phyloP scores from a whole-genome alignment of 2,797 vertebrate genomes.

The Neostethus bicornis region DNA sequence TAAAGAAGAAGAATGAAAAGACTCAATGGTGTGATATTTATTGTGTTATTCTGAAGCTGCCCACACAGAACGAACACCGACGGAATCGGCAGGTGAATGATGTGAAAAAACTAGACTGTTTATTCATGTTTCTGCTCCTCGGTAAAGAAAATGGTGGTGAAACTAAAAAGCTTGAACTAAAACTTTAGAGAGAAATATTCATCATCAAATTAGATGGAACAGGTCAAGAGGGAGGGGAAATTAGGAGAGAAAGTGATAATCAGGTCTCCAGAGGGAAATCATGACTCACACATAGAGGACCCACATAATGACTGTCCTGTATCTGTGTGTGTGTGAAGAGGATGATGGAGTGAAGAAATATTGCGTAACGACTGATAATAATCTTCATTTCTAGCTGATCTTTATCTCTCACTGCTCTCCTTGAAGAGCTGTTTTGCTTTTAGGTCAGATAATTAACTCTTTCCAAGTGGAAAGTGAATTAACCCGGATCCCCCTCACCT shows the following conservation, averaged over 20 bases:
- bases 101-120: constrained; percentile 24
- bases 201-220: constrained; percentile 41
- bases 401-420: constrained; percentile 18
- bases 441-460: constrained; percentile 59
- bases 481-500: constrained; percentile 29
- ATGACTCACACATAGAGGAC: constrained; percentile 59
- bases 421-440: constrained; percentile 35
- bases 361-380: constrained; percentile 53
- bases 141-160: constrained; percentile 6
- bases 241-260: constrained; percentile 54
- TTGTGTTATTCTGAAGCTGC: constrained; percentile 22
- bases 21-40: too few species aligned
- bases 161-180: constrained; percentile 26
- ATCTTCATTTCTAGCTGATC: constrained; percentile 40
- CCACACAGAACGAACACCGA: constrained; percentile 41
- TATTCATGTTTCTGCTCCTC: constrained; percentile 19
- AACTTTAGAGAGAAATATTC: constrained; percentile 46
- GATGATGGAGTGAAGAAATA: constrained; percentile 50
- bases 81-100: constrained; percentile 20
- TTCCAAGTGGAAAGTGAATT: constrained; percentile 36
- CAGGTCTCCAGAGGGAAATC: constrained; percentile 49
- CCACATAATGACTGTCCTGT: constrained; percentile 43
- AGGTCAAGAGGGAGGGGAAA: constrained; percentile 46
- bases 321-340: constrained; percentile 36
- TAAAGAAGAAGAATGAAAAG: too few species aligned